Evolutionary conservation across 2,888 invertebrate genomes (phyloP), one percentile per base, ranked within the genome.

Genomic region (Apocheima hispidaria): DNA sequence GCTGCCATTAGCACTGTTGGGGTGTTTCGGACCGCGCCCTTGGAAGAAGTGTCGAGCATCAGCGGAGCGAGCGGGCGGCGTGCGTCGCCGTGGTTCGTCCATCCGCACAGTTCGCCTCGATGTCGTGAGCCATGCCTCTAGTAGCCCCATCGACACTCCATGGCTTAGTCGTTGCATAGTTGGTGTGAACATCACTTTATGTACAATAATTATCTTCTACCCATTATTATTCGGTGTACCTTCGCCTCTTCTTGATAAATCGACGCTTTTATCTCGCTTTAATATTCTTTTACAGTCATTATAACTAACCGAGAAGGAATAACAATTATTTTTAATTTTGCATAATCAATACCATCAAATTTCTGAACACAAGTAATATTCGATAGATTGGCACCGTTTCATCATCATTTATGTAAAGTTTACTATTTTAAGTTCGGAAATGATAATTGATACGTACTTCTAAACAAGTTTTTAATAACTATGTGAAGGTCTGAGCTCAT

Each of bases 91-190:
- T 79, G 63, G 40, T 74, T 82, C 73, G 78, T 77, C 81, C 81
- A 83, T 82, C 63, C 78, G 82, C 87, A 86, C 86, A 74, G 81
- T 81, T 84, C 82, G 82, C 86, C 83, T 87, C 76, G 78, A 82
- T 87, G 88, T 88, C 68, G 86, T 86, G 85, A 87, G 88, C 87
- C 88, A 85, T 83, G 81, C 82, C 65, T 82, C 86, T 83, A 77
- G 73, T 87, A 88, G 88, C 76, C 84, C 85, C 89, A 86, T 80
- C 70, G 81, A 83, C 84, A 83, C 86, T 82, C 88, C 79, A 90
- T 88, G 90, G 90, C 92, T 92, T 92, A 84, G 90, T 87, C 71
- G 83, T 86, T 85, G 77, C 90, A 91, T 92, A 79, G 81, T 90
- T 79, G 87, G 86, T 90, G 90, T 90, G 69, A 72, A 63, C 68